Conservation (phyloP, 2,113 vertebrate species). For the Phalacrocorax carbo region DNA sequence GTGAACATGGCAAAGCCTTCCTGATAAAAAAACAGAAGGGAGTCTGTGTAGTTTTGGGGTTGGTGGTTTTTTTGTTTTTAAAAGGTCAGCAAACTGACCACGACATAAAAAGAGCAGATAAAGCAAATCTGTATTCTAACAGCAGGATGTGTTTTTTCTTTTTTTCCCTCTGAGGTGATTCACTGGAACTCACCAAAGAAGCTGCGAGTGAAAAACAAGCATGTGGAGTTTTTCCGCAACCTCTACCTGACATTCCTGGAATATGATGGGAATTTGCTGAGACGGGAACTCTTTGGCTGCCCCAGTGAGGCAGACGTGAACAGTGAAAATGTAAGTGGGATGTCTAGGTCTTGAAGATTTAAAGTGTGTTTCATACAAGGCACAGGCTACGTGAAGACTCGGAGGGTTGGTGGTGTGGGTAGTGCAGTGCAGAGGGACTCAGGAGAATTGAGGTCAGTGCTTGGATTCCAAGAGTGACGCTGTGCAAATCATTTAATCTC, state of each 20-base stretch:
- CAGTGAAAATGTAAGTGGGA: conserved; percentile 90
- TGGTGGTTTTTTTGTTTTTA: neutral
- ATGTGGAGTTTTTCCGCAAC: conserved; percentile 97
- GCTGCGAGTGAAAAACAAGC: conserved; percentile 96
- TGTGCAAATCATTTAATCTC: neutral
- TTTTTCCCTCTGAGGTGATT: conserved; percentile 83
- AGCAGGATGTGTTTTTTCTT: neutral
- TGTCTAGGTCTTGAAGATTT: neutral
- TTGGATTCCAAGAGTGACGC: neutral
- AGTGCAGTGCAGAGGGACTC: accelerated
- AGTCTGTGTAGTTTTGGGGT: neutral
- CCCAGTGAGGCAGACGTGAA: conserved; percentile 92
- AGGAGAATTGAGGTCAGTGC: neutral
- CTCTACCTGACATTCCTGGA: conserved; percentile 98
- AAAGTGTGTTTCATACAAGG: neutral
- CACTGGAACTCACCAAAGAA: conserved; percentile 99
- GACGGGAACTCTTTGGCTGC: conserved; percentile 94
- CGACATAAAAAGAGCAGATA: neutral
- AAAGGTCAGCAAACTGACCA: neutral
- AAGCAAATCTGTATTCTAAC: conserved; percentile 23
- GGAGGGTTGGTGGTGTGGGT: neutral
- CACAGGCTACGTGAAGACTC: neutral
- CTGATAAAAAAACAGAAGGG: neutral
- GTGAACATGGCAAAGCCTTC: neutral
- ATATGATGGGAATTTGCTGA: conserved; percentile 93